These are phyloP conservation scores for Tetragonula carbonaria DNA, from an alignment of 2,888 invertebrate genomes.

Conservation along the genomic window DNA sequence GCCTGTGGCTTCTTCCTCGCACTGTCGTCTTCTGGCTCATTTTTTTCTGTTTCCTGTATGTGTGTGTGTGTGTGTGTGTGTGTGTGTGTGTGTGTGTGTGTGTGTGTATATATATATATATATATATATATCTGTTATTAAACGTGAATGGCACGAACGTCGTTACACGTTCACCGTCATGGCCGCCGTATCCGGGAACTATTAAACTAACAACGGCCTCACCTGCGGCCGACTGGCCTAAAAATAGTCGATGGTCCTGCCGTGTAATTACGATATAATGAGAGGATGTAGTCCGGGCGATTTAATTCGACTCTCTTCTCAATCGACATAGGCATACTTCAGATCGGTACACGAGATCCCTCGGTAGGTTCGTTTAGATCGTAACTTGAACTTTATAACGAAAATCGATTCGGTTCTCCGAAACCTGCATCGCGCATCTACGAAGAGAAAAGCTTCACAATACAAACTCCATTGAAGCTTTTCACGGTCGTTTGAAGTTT, in stretches of 20 bases:
- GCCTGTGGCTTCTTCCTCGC: slow-evolving; percentile 47
- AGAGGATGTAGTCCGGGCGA: slow-evolving; percentile 49
- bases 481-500: slow-evolving; percentile 15
- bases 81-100: not conserved
- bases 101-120: not conserved
- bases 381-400: slow-evolving; percentile 31
- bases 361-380: slow-evolving; percentile 25
- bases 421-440: not conserved
- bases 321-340: slow-evolving; percentile 25
- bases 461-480: not conserved
- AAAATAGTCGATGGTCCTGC: slow-evolving; percentile 64
- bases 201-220: slow-evolving; percentile 65
- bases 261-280: slow-evolving; percentile 58
- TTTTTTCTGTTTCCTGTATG: slow-evolving; percentile 12
- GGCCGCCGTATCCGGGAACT: slow-evolving; percentile 62
- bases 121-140: slow-evolving; percentile 51
- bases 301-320: slow-evolving; percentile 54
- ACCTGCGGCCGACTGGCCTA: slow-evolving; percentile 61
- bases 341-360: slow-evolving; percentile 6
- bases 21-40: slow-evolving; percentile 43
- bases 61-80: no score
- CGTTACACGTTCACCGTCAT: slow-evolving; percentile 51
- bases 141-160: slow-evolving; percentile 57
- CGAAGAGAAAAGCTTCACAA: not conserved
- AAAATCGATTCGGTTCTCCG: slow-evolving; percentile 20